phyloP scores from a whole-genome alignment of 1,140 invertebrate species.

The Brachionus paranguensis region DNA sequence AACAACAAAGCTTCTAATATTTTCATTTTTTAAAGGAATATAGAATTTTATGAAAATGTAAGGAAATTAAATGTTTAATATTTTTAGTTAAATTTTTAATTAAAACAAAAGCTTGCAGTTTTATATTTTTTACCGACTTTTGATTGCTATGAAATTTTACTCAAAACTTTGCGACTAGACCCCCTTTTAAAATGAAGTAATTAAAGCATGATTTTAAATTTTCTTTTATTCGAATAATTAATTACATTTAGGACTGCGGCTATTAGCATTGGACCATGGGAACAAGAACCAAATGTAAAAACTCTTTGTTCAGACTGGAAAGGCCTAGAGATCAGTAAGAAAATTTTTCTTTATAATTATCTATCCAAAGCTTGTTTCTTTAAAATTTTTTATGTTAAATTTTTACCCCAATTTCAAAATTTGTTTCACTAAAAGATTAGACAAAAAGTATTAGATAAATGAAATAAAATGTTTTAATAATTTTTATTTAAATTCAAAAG shows the following conservation, averaged over 20 bases:
- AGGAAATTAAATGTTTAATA: neutral
- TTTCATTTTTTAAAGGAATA: neutral
- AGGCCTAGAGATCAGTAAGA: neutral
- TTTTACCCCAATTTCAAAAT: neutral
- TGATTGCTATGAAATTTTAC: neutral
- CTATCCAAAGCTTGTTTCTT: neutral
- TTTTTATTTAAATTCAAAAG: too few relatives aligned
- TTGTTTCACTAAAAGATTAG: too few relatives aligned
- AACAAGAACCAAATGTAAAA: neutral
- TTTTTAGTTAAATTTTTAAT: neutral
- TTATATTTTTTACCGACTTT: neutral
- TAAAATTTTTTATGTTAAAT: neutral
- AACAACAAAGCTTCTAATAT: neutral
- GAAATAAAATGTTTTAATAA: too few relatives aligned
- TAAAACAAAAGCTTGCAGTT: neutral
- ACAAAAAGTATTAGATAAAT: too few relatives aligned
- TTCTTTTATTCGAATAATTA: neutral
- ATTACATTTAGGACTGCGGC: neutral
- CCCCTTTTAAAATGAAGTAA: neutral
- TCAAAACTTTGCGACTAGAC: neutral
- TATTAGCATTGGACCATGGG: neutral
- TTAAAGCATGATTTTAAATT: neutral
- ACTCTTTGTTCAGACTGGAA: constrained; percentile 10
- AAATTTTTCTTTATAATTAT: neutral
- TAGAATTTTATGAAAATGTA: neutral